A percentile compares a stretch with the other conserved stretches of the same genome.
These are phyloP conservation scores for Sphaeramia orbicularis DNA, from an alignment of 2,797 vertebrate species.

Conservation along the genomic window DNA sequence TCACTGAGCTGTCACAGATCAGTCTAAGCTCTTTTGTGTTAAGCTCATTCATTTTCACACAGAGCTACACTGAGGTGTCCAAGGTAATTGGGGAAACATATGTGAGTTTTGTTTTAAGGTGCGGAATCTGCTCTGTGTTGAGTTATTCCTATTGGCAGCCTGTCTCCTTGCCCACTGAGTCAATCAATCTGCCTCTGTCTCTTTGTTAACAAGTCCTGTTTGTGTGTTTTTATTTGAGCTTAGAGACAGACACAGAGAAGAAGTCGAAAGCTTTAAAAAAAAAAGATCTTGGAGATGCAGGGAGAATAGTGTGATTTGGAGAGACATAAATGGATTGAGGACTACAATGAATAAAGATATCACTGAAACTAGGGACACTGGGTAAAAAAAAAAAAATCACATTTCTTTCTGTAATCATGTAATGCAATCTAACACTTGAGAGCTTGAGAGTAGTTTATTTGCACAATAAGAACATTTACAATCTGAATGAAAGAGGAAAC, in stretches of 20 bases:
- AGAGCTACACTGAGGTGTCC: constrained; percentile 22
- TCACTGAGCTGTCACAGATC: constrained; percentile 33
- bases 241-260: background rate
- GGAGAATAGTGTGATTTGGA: no score
- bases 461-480: no score
- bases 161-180: constrained; percentile 59
- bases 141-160: constrained; percentile 66
- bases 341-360: no score
- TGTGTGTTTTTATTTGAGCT: constrained; percentile 12
- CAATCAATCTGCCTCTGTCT: constrained; percentile 68
- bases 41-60: constrained; percentile 26
- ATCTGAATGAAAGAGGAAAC: no score
- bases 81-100: constrained; percentile 40
- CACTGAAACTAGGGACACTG: no score
- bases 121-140: constrained; percentile 30
- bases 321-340: no score
- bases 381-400: no score
- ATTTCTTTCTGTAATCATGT: no score
- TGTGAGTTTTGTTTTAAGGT: constrained; percentile 47
- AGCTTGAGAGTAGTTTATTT: no score
- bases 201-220: constrained; percentile 46
- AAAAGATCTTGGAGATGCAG: no score
- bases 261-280: no score
- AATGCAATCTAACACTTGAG: no score
- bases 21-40: constrained; percentile 29